phyloP scores from a whole-genome alignment of 2,113 vertebrate genomes.

The Podarcis raffonei region DNA sequence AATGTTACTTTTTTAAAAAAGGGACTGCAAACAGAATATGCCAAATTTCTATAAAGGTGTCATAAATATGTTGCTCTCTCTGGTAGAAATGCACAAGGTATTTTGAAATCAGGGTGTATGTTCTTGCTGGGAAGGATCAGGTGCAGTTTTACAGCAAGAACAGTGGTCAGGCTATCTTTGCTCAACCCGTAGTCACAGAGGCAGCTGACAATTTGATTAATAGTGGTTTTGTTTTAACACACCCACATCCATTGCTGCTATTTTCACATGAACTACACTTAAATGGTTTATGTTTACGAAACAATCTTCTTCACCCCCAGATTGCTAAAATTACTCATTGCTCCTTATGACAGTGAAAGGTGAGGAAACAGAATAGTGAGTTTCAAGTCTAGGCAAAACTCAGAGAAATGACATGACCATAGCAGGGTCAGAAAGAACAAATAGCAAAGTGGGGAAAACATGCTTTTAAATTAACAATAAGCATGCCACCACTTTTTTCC shows the following conservation, averaged over 20 bases:
- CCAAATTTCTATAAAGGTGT: not conserved
- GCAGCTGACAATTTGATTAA: not conserved
- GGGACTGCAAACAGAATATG: not conserved
- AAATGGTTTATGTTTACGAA: not conserved
- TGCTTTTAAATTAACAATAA: slow-evolving; percentile 48
- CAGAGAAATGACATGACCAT: slow-evolving; percentile 14
- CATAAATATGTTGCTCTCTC: not conserved
- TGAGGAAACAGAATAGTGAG: not conserved
- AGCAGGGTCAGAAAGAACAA: slow-evolving; percentile 61
- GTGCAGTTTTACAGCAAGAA: not conserved
- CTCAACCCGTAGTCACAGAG: not conserved
- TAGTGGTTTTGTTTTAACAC: not conserved
- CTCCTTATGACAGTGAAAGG: not conserved
- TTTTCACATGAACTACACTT: not conserved
- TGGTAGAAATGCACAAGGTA: not conserved
- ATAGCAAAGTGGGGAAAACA: slow-evolving; percentile 58
- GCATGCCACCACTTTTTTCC: slow-evolving; percentile 37
- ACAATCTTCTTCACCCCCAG: not conserved
- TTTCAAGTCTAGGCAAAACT: slow-evolving; percentile 32
- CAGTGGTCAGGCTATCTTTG: not conserved
- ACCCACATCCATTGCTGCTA: not conserved
- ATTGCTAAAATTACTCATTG: not conserved
- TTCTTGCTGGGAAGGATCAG: not conserved
- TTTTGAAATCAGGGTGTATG: not conserved
- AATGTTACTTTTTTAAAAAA: not conserved